A percentile compares a stretch with the other conserved stretches of the same genome.
These are phyloP conservation scores for Cottoperca gobio DNA, from an alignment of 2,797 vertebrate species.

Conservation along the genomic window DNA sequence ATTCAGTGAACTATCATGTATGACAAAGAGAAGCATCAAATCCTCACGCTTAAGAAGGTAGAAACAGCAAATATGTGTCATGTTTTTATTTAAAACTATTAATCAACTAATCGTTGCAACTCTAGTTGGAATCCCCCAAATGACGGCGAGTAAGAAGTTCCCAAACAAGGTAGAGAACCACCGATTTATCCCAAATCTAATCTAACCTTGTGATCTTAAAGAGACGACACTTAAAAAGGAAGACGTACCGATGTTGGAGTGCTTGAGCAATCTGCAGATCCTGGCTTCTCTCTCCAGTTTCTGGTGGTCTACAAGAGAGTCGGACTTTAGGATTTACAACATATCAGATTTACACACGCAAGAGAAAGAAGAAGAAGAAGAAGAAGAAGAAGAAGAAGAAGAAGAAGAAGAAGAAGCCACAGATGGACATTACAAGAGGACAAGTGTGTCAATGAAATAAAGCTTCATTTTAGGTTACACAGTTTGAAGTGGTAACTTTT, in stretches of 20 bases:
- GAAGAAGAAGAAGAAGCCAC: no score
- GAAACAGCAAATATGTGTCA: no score
- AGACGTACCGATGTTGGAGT: slow-evolving; percentile 84
- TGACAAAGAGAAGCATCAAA: no score
- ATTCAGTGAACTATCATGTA: no score
- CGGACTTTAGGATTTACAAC: background rate
- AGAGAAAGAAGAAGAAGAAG: background rate
- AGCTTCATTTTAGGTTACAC: background rate
- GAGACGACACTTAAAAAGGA: background rate
- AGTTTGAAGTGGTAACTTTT: background rate
- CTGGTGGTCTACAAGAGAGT: slow-evolving; percentile 91
- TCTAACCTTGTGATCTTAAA: background rate
- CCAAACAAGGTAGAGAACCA: background rate
- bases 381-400: background rate
- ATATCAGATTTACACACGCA: background rate
- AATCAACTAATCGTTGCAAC: no score
- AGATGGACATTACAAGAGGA: background rate
- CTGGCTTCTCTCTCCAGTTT: slow-evolving; percentile 97
- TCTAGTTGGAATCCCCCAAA: no score
- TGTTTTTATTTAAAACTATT: no score
- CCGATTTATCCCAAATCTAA: background rate
- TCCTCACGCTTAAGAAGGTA: no score
- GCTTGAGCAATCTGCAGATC: slow-evolving; percentile 94
- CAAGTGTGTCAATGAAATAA: background rate
- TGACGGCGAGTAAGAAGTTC: background rate